These are phyloP conservation scores for Zootermopsis nevadensis DNA, from an alignment of 2,888 invertebrate species.

Conservation along the genomic window DNA sequence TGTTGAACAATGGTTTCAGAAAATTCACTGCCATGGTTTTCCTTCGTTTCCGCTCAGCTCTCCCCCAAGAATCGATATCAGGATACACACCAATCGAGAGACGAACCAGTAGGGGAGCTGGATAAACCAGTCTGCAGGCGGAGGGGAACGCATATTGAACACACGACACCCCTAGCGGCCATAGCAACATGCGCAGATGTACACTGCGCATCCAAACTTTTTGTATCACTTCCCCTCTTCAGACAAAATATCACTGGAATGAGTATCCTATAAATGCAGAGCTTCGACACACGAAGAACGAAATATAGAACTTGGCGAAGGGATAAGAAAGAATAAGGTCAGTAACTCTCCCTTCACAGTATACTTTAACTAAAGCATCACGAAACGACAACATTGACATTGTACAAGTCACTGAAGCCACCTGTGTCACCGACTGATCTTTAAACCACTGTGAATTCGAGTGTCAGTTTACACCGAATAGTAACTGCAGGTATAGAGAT, in stretches of 20 bases:
- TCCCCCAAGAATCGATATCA: slow-evolving; percentile 31
- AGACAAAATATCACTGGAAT: not conserved
- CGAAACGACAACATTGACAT: no score
- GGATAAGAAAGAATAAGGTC: no score
- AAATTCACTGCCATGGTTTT: not conserved
- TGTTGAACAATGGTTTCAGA: slow-evolving; percentile 16
- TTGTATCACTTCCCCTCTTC: not conserved
- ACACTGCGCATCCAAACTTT: not conserved
- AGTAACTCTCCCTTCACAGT: no score
- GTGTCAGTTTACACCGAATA: no score
- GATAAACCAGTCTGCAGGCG: not conserved
- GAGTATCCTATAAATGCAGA: not conserved
- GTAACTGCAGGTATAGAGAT: no score
- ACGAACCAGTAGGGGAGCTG: slow-evolving; percentile 20
- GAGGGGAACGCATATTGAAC: slow-evolving; percentile 32
- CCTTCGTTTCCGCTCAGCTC: not conserved
- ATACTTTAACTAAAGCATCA: no score
- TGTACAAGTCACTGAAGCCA: no score
- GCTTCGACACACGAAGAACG: no score
- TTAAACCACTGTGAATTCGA: no score
- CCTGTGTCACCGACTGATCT: no score
- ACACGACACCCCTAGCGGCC: not conserved
- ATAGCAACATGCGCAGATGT: slow-evolving; percentile 13
- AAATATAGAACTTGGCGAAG: not conserved
- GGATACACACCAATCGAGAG: slow-evolving; percentile 30